Conservation (phyloP, 2,797 vertebrate species). For the Nyctalus aviator region DNA sequence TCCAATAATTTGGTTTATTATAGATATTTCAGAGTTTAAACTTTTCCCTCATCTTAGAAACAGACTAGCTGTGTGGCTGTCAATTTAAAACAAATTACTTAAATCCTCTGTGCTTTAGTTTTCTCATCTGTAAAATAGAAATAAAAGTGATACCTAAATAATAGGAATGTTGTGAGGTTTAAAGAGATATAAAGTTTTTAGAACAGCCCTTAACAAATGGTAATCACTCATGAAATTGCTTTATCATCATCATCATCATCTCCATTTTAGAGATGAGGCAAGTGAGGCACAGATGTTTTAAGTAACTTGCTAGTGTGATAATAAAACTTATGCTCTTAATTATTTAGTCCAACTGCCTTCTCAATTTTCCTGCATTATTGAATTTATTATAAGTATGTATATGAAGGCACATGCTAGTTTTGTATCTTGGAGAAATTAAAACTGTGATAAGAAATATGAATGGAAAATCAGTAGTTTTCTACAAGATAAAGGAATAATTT, state of each 20-base stretch:
- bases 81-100: neutral
- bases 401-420: neutral
- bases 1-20: too few species aligned
- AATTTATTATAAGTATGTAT: neutral
- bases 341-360: neutral
- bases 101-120: neutral
- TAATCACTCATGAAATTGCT: neutral
- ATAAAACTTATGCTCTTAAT: neutral
- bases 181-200: neutral
- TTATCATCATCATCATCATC: neutral
- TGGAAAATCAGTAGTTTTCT: neutral
- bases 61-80: neutral
- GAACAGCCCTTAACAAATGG: neutral
- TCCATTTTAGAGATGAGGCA: neutral
- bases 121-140: neutral
- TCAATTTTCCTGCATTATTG: neutral
- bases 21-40: neutral
- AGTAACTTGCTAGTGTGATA: neutral
- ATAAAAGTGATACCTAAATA: neutral
- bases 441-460: conserved; percentile 21
- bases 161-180: neutral
- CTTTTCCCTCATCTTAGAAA: neutral
- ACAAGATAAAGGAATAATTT: neutral
- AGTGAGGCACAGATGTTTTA: neutral
- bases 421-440: neutral